Conservation (phyloP, 2,888 invertebrate genomes). For the Ptychoptera contaminata region DNA sequence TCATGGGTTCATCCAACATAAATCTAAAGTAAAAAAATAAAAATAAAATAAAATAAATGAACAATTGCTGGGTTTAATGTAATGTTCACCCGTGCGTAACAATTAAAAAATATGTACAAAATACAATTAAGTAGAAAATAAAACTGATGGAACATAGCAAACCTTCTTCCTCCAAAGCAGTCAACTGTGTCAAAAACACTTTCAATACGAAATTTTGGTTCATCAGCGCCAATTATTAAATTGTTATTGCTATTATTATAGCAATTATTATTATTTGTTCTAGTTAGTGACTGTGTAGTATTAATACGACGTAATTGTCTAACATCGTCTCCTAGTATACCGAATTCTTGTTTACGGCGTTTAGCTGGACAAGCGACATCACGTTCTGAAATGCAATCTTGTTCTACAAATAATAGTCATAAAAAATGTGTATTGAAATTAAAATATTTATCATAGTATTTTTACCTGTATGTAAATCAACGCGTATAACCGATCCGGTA, state of each 20-base stretch:
- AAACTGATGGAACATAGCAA: not conserved
- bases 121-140: not conserved
- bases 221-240: not conserved
- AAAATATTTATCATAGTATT: not conserved
- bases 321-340: conserved; percentile 9
- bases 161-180: not conserved
- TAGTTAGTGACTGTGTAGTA: too few species aligned
- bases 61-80: not conserved
- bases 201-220: conserved; percentile 2
- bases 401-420: conserved; percentile 17
- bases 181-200: not conserved
- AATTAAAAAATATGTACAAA: not conserved
- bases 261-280: too few species aligned
- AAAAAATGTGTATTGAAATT: not conserved
- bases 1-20: conserved; percentile 2
- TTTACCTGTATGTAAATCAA: conserved; percentile 35
- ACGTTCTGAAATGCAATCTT: conserved; percentile 42
- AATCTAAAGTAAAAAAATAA: conserved; percentile 5
- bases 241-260: too few species aligned
- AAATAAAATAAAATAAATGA: not conserved
- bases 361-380: conserved; percentile 63
- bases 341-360: conserved; percentile 42
- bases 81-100: not conserved
- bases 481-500: conserved; percentile 65
- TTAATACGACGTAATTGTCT: too few species aligned